phyloP scores from a whole-genome alignment of 2,113 vertebrate species.

The Solea solea region DNA sequence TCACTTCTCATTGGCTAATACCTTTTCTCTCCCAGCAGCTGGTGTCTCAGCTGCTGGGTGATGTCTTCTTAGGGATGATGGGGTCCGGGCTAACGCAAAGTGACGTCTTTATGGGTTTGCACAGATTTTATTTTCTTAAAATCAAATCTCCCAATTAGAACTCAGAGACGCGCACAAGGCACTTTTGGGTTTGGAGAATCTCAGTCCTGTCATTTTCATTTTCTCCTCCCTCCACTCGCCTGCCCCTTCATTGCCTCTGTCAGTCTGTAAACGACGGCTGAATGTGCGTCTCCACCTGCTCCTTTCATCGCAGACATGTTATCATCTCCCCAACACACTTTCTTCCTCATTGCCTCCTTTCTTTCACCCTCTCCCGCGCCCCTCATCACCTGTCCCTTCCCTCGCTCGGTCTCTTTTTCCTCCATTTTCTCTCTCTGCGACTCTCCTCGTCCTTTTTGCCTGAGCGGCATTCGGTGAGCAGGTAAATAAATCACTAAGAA shows the following conservation, averaged over 20 bases:
- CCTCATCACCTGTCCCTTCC: constrained; percentile 56
- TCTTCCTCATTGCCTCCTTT: constrained; percentile 27
- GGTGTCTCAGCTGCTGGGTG: constrained; percentile 48
- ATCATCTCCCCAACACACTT: constrained; percentile 56
- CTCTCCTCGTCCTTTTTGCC: constrained; percentile 57
- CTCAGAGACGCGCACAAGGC: constrained; percentile 16
- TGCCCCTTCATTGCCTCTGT: constrained; percentile 49
- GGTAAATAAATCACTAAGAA: constrained; percentile 83
- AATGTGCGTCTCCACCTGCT: constrained; percentile 64
- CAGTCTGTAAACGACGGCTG: constrained; percentile 57
- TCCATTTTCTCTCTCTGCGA: constrained; percentile 45
- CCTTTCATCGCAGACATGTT: constrained; percentile 56
- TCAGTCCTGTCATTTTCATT: constrained; percentile 49
- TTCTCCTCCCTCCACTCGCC: constrained; percentile 40
- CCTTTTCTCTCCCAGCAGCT: constrained; percentile 46
- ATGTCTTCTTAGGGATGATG: constrained; percentile 37
- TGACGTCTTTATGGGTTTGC: constrained; percentile 47
- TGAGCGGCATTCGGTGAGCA: constrained; percentile 66
- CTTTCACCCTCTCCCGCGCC: constrained; percentile 33
- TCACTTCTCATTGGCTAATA: constrained; percentile 35
- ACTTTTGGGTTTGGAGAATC: constrained; percentile 38
- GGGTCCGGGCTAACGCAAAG: constrained; percentile 50
- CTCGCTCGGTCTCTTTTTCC: constrained; percentile 4
- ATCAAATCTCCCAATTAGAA: constrained; percentile 59
- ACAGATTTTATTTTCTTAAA: constrained; percentile 49